phyloP scores from a whole-genome alignment of 2,797 vertebrate genomes.

The Xerus rutilus region DNA sequence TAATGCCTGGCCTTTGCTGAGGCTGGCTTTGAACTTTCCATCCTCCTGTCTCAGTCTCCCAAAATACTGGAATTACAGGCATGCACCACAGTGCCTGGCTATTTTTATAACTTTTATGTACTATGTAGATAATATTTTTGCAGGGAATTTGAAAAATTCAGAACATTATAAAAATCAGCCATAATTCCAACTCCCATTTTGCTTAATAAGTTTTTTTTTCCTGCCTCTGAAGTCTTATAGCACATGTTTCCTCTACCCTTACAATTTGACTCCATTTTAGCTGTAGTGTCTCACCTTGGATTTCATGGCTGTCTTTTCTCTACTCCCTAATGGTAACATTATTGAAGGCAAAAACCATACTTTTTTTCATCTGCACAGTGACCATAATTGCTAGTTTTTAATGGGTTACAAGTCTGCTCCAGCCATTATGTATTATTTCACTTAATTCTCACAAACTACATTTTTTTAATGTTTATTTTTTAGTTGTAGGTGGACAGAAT shows the following conservation, averaged over 20 bases:
- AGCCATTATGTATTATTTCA: conserved; percentile 10
- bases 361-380: conserved; percentile 36
- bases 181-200: not conserved
- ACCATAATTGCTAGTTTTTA: conserved; percentile 16
- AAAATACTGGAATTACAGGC: too few species aligned
- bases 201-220: not conserved
- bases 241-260: not conserved
- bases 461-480: too few species aligned
- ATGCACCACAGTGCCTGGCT: not conserved
- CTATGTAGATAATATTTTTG: conserved; percentile 1
- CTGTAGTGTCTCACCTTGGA: not conserved
- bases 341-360: not conserved
- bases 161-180: not conserved
- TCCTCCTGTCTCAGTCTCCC: too few species aligned
- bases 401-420: not conserved
- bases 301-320: conserved; percentile 6
- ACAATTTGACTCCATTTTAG: not conserved
- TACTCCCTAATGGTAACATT: not conserved
- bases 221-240: not conserved
- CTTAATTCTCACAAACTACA: conserved; percentile 12
- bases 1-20: too few species aligned
- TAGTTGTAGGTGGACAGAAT: too few species aligned
- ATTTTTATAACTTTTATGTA: not conserved
- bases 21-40: too few species aligned
- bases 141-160: conserved; percentile 12